Base-by-base conservation (phyloP, 2,113 vertebrate genomes). In the Pleuronectes platessa region DNA sequence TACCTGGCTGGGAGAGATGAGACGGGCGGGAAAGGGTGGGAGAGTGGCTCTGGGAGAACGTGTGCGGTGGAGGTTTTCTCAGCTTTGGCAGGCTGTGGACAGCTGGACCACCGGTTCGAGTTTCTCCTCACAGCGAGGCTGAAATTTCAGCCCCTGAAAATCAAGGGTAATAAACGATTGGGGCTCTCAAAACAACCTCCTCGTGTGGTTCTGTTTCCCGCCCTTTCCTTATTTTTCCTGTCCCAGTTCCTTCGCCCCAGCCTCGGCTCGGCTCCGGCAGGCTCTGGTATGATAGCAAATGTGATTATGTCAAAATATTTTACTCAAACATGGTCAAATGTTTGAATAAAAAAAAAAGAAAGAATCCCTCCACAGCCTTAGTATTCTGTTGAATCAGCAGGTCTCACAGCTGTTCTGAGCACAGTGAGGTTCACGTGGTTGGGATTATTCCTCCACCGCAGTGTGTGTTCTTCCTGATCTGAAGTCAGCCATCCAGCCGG, bases 71-170 rank as follows among this genome's bases (percentile, higher is more conserved):
- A 84, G 78, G 76, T 79, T 89, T 85, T 78, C 86, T 86, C 73
- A 27, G 76, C 72, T 85, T 71, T 81, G 85, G 90, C 91, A 90
- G 86, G 83, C 87, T 90, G 90, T 72, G 68, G 91, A 93, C 93
- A 95, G 93, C 94, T 95, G 94, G 93, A 88, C 89, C 90, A 23
- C 62, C 42, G 78, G 91, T 94, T 94, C 86, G 74, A 90, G 93
- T 94, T 95, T 94, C 94, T 82, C 60, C 79, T 86, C 90, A 86
- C 83, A 85, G 86, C 17, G 66, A 89, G 92, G 90, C 90, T 94
- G 94, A 94, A 94, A 95, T 95, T 94, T 94, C 94, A 94, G 71
- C 88, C 91, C 79, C 85, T 84, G 78, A 89, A 92, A 92, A 93
- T 92, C 71, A 71, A 86, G 90, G 85, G 83, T 91, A 93, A 94